Evolutionary conservation across 2,888 invertebrate species (phyloP), one percentile per base, ranked within the genome.

Genomic region (Argyra leucocephala): DNA sequence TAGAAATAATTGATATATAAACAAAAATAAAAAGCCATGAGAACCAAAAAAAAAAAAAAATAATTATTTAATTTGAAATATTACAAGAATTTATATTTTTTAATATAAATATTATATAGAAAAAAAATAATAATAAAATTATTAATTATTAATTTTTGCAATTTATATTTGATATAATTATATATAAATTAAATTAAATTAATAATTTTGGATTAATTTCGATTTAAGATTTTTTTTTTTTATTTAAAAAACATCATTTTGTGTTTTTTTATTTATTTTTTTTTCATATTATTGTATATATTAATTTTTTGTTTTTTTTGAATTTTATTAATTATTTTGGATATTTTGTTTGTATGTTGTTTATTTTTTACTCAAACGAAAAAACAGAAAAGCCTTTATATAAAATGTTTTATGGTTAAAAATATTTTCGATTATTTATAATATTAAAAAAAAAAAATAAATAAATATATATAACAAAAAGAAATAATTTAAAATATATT

Each of bases 31-130:
- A 65, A 68, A 22, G 23, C 1, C 31, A 21, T 57, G 37, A 64
- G 26, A 63, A 60, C 31, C 22, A 70, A 67, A 68, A 65, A 66
- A 68, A 65, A 65, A 69, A 67, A 65, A 69, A 67, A 69, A 69
- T 61, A 64, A 64, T 22, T 31, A 36, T 10, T 26, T 24, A 63
- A 57, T 57, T 4, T 6, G n/a, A n/a, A n/a, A n/a, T n/a, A n/a
- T n/a, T n/a, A n/a, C n/a, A n/a, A 31, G 12, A 31, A 31, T 6
- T 10, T 31, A 31, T 48, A 18, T 12, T 18, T 48, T 48, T 48
- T 15, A 48, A 48, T 37, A 48, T 18, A 18, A 48, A 48, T 48
- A 18, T 15, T 18, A 48, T 48, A 18, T n/a, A n/a, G n/a, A n/a
- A n/a, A n/a, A n/a, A n/a, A n/a, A n/a, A n/a, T n/a, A n/a, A 48